A percentile compares a stretch with the other conserved stretches of the same genome.
Conservation (phyloP, 2,113 vertebrate species). For the Meleagris gallopavo region DNA sequence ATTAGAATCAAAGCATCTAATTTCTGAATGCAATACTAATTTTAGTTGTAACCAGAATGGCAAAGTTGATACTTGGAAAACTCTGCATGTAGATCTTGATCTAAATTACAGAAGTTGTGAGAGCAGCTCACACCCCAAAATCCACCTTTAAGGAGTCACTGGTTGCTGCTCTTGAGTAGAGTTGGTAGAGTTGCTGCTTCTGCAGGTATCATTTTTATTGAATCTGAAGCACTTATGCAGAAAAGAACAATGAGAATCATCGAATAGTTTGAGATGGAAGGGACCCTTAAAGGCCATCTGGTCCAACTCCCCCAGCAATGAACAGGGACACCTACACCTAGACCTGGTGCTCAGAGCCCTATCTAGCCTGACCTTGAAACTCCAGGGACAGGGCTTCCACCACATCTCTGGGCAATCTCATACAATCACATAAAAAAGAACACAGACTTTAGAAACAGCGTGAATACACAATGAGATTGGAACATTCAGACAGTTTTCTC, state of each 20-base stretch:
- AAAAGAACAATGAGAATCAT: accelerated
- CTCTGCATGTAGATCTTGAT: too few relatives aligned
- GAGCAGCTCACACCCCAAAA: not conserved
- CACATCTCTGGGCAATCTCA: too few relatives aligned
- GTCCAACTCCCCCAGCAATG: too few relatives aligned
- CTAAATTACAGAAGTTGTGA: not conserved
- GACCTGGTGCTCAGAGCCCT: too few relatives aligned
- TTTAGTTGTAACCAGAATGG: not conserved
- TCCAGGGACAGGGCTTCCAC: too few relatives aligned
- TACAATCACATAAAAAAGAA: not conserved
- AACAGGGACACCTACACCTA: too few relatives aligned
- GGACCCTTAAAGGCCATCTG: too few relatives aligned
- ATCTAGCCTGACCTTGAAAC: too few relatives aligned
- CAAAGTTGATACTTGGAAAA: not conserved
- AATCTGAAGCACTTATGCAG: not conserved
- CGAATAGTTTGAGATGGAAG: too few relatives aligned
- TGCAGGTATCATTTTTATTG: not conserved
- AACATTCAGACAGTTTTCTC: not conserved
- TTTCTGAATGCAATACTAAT: not conserved
- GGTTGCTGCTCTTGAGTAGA: not conserved
- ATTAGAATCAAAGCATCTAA: not conserved
- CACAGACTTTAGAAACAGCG: accelerated
- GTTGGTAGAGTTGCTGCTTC: not conserved
- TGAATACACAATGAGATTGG: accelerated
- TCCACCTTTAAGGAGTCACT: not conserved